Evolutionary conservation across 2,888 invertebrate genomes (phyloP).

Genomic region (Nezara viridula): DNA sequence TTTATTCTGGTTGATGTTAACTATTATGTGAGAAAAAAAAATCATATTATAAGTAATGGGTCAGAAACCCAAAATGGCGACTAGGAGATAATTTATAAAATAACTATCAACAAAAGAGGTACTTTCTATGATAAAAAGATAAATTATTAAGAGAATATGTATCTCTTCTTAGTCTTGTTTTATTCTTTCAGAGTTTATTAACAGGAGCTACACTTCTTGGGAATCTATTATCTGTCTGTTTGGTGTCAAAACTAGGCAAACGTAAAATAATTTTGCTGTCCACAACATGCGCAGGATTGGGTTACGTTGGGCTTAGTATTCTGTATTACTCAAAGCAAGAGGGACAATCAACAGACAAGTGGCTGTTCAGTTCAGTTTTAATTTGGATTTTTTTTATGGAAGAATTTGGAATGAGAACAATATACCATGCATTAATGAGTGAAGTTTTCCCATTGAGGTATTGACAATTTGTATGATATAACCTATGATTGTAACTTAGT

Average conservation of each 20-base stretch:
- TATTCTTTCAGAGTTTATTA: slow-evolving; percentile 14
- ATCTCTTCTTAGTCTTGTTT: no score
- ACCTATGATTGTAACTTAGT: neutral
- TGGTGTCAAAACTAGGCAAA: slow-evolving; percentile 39
- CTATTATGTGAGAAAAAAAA: no score
- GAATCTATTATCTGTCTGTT: slow-evolving; percentile 16
- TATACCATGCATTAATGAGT: slow-evolving; percentile 46
- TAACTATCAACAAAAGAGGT: no score
- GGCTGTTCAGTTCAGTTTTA: neutral
- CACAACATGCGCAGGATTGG: slow-evolving; percentile 11
- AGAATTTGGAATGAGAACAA: slow-evolving; percentile 43
- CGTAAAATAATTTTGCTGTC: slow-evolving; percentile 32
- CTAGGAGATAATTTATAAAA: no score
- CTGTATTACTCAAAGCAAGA: neutral
- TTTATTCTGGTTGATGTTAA: no score
- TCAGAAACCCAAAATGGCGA: no score
- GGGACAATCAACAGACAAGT: neutral
- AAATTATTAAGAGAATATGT: no score
- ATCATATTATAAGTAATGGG: no score
- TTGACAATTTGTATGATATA: neutral
- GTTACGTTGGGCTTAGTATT: slow-evolving; percentile 26
- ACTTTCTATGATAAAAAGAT: no score
- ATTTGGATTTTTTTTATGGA: slow-evolving; percentile 51
- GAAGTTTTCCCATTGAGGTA: slow-evolving; percentile 54
- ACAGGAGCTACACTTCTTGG: slow-evolving; percentile 42